Percentiles rank a stretch among this genome's conserved stretches.
Evolutionary conservation across 1,140 invertebrate genomes (phyloP).

Genomic region (Andrena cerasifolii): DNA sequence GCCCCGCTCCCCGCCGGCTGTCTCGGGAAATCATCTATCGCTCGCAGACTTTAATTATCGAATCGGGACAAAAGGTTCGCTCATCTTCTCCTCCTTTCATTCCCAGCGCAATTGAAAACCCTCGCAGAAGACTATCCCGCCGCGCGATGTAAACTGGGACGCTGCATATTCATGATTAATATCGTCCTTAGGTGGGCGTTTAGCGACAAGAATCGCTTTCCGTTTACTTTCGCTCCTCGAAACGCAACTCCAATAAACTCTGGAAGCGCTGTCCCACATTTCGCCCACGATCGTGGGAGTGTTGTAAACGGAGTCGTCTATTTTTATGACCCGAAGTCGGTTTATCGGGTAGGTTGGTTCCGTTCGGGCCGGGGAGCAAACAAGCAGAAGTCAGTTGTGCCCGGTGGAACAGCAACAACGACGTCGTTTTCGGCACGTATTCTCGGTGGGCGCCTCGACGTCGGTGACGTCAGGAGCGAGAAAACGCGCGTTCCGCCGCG

Average conservation of each 20-base stretch:
- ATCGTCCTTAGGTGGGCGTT: background rate
- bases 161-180: background rate
- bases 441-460: background rate
- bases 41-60: background rate
- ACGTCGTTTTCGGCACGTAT: background rate
- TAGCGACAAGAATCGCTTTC: background rate
- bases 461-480: conserved; percentile 31
- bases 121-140: background rate
- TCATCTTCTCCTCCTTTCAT: too few relatives aligned
- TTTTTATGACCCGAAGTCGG: conserved; percentile 3
- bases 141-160: background rate
- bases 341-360: background rate
- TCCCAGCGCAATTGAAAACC: background rate
- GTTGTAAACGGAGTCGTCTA: conserved; percentile 9
- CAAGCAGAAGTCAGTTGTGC: background rate
- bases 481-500: background rate
- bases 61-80: background rate
- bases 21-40: background rate
- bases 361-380: background rate
- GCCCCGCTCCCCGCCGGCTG: background rate
- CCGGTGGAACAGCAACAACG: background rate
- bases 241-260: background rate
- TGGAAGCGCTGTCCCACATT: conserved; percentile 16
- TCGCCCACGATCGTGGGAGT: conserved; percentile 5
- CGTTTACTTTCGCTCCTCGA: background rate